Evolutionary conservation across 1,140 invertebrate genomes (phyloP).

Genomic region (Temnothorax curvispinosus): DNA sequence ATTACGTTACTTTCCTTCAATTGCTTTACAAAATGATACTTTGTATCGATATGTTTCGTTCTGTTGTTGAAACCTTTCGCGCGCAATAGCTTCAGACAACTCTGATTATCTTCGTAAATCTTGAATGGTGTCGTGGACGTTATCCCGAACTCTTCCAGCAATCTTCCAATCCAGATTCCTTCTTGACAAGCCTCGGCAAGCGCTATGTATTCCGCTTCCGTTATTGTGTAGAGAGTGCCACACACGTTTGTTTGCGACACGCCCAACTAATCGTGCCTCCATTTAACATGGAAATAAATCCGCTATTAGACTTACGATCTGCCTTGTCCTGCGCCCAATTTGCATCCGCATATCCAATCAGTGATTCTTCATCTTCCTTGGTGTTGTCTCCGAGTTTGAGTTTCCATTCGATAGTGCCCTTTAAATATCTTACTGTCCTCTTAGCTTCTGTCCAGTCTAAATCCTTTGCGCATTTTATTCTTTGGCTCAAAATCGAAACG

Average conservation of each 20-base stretch:
- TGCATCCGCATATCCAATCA: neutral
- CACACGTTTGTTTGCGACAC: neutral
- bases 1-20: neutral
- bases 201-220: neutral
- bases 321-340: neutral
- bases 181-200: neutral
- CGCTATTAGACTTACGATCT: neutral
- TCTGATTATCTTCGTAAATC: neutral
- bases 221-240: neutral
- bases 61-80: neutral
- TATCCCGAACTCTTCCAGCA: neutral
- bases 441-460: neutral
- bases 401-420: neutral
- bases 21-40: neutral
- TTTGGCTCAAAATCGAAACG: neutral
- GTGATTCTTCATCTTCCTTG: neutral
- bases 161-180: neutral
- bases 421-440: neutral
- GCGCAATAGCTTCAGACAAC: neutral
- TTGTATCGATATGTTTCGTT: neutral
- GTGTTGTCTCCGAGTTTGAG: neutral
- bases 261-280: neutral
- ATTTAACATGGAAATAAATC: neutral
- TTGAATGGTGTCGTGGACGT: neutral
- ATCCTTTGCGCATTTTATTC: neutral